A percentile compares a stretch with the other conserved stretches of the same genome.
These are phyloP conservation scores for Anoplolepis gracilipes DNA, from an alignment of 1,140 invertebrate genomes.

Conservation along the genomic window DNA sequence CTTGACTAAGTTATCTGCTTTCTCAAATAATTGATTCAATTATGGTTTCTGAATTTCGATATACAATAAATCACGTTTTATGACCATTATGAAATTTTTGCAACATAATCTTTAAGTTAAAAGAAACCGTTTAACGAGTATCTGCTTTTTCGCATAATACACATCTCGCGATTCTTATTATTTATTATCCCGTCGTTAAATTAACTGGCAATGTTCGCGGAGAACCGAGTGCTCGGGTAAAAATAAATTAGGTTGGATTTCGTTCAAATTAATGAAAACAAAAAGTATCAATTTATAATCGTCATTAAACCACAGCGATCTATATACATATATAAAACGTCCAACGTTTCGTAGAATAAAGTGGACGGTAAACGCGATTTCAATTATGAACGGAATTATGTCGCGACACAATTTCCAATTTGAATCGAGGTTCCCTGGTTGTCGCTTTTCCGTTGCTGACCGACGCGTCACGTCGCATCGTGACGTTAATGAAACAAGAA, in stretches of 20 bases:
- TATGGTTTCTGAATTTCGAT: background rate
- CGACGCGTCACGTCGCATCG: constrained; percentile 1
- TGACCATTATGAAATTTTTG: background rate
- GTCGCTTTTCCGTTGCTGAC: background rate
- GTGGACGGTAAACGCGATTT: background rate
- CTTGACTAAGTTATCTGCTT: background rate
- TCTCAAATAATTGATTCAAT: background rate
- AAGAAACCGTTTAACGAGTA: background rate
- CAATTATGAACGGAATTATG: constrained; percentile 28
- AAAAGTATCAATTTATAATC: constrained; percentile 35
- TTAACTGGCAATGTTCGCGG: constrained; percentile 13
- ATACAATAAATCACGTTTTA: background rate
- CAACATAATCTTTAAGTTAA: background rate
- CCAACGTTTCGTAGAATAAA: background rate
- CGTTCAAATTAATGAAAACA: constrained; percentile 18
- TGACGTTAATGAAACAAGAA: constrained; percentile 55
- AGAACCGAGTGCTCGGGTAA: background rate
- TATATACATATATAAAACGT: background rate
- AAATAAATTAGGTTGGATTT: constrained; percentile 36
- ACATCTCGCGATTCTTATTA: constrained; percentile 4
- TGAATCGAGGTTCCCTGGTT: constrained; percentile 7
- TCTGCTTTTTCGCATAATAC: background rate
- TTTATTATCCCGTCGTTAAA: constrained; percentile 32
- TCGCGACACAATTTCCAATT: constrained; percentile 52
- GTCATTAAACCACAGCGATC: constrained; percentile 16